A percentile compares a stretch with the other conserved stretches of the same genome.
phyloP scores from a whole-genome alignment of 2,113 vertebrate species.

The Carassius carassius region DNA sequence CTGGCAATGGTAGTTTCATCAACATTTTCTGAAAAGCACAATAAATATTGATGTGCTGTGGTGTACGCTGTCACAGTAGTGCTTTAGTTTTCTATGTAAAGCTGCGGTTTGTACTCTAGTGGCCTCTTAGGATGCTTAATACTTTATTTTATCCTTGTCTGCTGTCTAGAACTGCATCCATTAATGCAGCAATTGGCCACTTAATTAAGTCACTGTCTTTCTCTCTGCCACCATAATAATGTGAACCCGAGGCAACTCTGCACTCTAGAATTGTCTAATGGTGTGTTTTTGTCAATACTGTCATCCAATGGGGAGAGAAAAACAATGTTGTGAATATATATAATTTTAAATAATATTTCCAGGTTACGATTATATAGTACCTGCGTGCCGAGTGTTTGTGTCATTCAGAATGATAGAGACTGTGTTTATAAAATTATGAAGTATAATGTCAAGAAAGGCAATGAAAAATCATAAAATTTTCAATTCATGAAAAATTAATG shows the following conservation, averaged over 20 bases:
- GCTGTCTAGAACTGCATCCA: background rate
- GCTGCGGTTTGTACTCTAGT: constrained; percentile 9
- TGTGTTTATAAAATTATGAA: too few species aligned
- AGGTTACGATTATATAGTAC: background rate
- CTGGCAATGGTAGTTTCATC: background rate
- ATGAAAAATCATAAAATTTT: too few species aligned
- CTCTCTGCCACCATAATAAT: constrained; percentile 34
- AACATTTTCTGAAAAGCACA: background rate
- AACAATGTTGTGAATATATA: background rate
- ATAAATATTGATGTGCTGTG: background rate
- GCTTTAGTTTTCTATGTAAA: background rate
- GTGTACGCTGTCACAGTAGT: background rate
- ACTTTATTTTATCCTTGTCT: background rate
- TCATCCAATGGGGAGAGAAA: background rate
- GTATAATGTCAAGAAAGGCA: too few species aligned
- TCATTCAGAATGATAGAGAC: background rate
- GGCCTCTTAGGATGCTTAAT: background rate
- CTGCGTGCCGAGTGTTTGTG: background rate
- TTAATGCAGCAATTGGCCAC: constrained; percentile 8
- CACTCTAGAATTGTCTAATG: constrained; percentile 19
- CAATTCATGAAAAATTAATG: background rate
- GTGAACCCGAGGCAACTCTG: constrained; percentile 33
- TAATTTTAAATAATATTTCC: background rate
- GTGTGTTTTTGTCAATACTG: constrained; percentile 1
- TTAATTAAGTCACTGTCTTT: constrained; percentile 20